Evolutionary conservation across 2,113 vertebrate species (phyloP), one percentile per base, ranked within the genome.

Genomic region (Pimephales promelas): DNA sequence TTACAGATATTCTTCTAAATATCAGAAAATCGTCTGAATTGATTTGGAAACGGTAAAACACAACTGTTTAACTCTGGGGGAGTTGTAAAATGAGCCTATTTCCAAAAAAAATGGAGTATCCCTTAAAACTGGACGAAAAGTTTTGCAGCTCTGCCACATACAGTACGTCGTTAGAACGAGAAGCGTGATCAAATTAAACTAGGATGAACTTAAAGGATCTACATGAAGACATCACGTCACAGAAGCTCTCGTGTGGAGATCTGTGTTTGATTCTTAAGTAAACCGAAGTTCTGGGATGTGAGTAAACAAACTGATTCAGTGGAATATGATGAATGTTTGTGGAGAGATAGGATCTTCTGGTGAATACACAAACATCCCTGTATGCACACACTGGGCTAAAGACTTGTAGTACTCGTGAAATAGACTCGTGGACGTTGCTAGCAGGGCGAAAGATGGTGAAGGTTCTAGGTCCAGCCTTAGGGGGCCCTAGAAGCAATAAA

Each of bases 341-440:
- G 71, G 28, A 80, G 85, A 64, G 26, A 62, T n/a, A 26, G 66
- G 64, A 52, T 78, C 83, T 89, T 90, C 71, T 88, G 88, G 88
- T 73, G 75, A 87, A 88, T 89, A 79, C 57, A 78, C 59, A 81
- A 61, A 26, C 14, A 1, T 18, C 26, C 10, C 22, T 45, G 45
- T 72, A 68, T 62, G 59, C 61, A 68, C 54, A 79, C 34, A 26
- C 20, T 66, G 36, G 31, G 78, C 64, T 76, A 82, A 47, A 71
- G 80, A 62, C 28, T 18, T 10, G 6, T 36, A 6, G 49, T 83
- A 66, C 66, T 61, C 66, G 43, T 87, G 36, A 77, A 66, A 81
- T 24, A n/a, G n/a, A 31, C 24, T 16, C 16, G 14, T 4, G 5
- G 14, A 13, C 47, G 4, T 49, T 49, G 13, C 14, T 16, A 49